These are phyloP conservation scores for Muntiacus muntjak DNA, from an alignment of 2,113 vertebrate genomes.

Conservation along the genomic window DNA sequence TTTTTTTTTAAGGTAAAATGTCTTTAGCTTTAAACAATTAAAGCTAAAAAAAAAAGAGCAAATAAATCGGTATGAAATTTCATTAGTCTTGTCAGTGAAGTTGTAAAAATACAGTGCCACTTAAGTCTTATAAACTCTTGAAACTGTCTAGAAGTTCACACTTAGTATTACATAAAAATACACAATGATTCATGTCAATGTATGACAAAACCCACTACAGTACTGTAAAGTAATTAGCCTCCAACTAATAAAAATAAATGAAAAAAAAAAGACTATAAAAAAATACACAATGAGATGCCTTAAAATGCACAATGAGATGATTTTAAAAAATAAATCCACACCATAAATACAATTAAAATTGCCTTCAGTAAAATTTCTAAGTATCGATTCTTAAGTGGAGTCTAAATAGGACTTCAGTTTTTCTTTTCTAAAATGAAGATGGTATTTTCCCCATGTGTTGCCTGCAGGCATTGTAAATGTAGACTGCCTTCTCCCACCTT, in stretches of 20 bases:
- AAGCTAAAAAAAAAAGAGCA: conserved; percentile 38
- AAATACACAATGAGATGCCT: no score
- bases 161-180: conserved; percentile 20
- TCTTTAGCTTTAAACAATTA: neutral
- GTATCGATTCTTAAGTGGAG: neutral
- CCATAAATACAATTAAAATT: neutral
- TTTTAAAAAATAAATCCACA: neutral
- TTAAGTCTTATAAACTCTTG: conserved; percentile 32
- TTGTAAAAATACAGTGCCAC: conserved; percentile 47
- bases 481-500: neutral
- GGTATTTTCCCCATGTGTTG: neutral
- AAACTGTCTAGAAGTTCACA: conserved; percentile 31
- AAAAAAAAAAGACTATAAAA: no score
- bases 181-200: neutral
- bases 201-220: no score
- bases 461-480: neutral
- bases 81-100: conserved; percentile 26
- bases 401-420: neutral
- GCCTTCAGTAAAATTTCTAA: neutral
- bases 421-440: neutral
- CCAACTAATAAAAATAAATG: no score
- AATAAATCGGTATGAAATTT: conserved; percentile 34
- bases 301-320: neutral
- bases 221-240: no score
- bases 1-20: neutral